Evolutionary conservation across 2,113 vertebrate species (phyloP).

Genomic region (Hypanus sabinus): DNA sequence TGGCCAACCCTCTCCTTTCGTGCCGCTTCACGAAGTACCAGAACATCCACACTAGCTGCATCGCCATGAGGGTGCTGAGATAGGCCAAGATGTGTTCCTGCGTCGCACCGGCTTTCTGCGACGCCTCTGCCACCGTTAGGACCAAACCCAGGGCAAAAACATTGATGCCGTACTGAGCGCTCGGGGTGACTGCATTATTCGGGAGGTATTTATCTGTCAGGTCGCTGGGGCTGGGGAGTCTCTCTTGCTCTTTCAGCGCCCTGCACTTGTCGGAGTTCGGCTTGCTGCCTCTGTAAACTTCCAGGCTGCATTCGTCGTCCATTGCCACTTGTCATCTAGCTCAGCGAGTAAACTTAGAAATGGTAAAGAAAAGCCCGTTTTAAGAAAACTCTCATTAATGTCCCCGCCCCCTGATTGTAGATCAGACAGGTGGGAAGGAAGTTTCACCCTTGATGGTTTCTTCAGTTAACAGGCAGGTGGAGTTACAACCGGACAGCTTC

Average conservation of each 20-base stretch:
- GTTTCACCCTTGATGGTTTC: not conserved
- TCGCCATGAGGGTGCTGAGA: constrained; percentile 76
- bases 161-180: constrained; percentile 90
- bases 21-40: constrained; percentile 79
- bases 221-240: constrained; percentile 48
- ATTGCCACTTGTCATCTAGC: constrained; percentile 43
- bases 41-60: constrained; percentile 90
- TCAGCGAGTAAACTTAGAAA: not conserved
- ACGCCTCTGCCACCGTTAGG: constrained; percentile 77
- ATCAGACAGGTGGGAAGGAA: not conserved
- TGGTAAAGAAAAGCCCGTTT: not conserved
- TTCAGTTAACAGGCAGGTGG: not conserved
- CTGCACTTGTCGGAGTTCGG: constrained; percentile 51
- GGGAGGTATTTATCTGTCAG: constrained; percentile 57
- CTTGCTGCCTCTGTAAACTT: constrained; percentile 58
- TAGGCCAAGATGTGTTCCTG: constrained; percentile 73
- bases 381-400: not conserved
- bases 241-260: constrained; percentile 53
- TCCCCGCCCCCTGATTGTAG: not conserved
- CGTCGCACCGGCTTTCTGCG: constrained; percentile 64
- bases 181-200: constrained; percentile 81
- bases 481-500: no score
- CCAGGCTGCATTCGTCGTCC: constrained; percentile 56
- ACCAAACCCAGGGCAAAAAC: constrained; percentile 76
- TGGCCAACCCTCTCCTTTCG: constrained; percentile 58